Percentiles rank a stretch among this genome's conserved stretches.
Evolutionary conservation across 30 jellyfish, hydroid and myxozoan species (phyloP).

Genomic region (Turritopsis dohrnii): DNA sequence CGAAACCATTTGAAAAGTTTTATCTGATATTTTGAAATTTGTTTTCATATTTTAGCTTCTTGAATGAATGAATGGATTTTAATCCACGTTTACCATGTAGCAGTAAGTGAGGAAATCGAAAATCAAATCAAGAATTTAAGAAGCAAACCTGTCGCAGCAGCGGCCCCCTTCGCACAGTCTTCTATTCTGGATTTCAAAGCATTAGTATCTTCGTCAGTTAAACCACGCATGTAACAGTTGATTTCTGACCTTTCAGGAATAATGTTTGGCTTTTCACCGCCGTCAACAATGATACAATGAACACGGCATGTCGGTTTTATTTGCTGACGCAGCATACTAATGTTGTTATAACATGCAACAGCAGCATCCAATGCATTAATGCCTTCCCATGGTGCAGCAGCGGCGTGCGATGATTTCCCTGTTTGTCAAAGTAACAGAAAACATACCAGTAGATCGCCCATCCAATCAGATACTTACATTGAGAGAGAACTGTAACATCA

Average conservation of each 20-base stretch:
- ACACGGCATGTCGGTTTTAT: conserved; percentile 55
- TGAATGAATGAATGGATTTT: too few species aligned
- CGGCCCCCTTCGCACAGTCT: conserved; percentile 81
- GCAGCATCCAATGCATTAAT: conserved; percentile 95
- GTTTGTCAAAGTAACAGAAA: background rate
- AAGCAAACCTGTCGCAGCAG: conserved; percentile 62
- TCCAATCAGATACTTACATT: background rate
- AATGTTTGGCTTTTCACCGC: conserved; percentile 83
- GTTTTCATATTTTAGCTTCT: too few species aligned
- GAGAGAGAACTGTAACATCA: background rate
- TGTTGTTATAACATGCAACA: conserved; percentile 68
- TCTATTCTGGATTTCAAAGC: conserved; percentile 31
- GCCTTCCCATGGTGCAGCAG: conserved; percentile 94
- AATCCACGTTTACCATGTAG: too few species aligned
- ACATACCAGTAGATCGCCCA: background rate
- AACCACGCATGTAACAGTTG: conserved; percentile 40
- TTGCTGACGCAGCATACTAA: conserved; percentile 91
- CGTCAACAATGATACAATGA: conserved; percentile 71
- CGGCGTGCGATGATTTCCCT: conserved; percentile 91
- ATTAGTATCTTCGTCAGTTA: conserved; percentile 27
- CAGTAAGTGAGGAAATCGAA: background rate
- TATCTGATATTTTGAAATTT: too few species aligned
- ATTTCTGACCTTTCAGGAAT: conserved; percentile 74
- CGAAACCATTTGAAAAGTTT: too few species aligned
- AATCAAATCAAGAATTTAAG: background rate